Conservation (phyloP, 2,888 invertebrate species). For the Litoditis marina region DNA sequence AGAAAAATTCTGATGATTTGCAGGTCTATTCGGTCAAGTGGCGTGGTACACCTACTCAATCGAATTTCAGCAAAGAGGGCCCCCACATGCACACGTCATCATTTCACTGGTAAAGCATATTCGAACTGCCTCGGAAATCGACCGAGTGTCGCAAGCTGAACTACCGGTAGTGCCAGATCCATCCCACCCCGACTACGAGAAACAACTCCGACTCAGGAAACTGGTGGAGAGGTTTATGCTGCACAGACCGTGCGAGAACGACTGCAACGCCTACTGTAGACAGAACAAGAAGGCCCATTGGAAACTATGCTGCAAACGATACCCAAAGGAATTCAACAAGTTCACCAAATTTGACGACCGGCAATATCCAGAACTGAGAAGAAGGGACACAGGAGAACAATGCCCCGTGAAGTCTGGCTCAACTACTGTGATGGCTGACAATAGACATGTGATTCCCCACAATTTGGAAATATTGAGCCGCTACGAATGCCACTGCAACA, state of each 20-base stretch:
- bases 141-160: slow-evolving; percentile 2
- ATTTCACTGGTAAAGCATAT: slow-evolving; percentile 1
- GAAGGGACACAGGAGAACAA: not conserved
- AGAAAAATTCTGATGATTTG: too few species aligned
- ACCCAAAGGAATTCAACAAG: slow-evolving; percentile 1
- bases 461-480: slow-evolving; percentile 1
- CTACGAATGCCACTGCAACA: slow-evolving; percentile 9
- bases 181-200: not conserved
- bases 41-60: slow-evolving; percentile 10
- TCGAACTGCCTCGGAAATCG: slow-evolving; percentile 6
- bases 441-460: slow-evolving; percentile 10
- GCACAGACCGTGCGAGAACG: slow-evolving; percentile 8
- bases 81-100: slow-evolving; percentile 15
- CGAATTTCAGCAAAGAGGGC: slow-evolving; percentile 20
- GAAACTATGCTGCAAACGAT: slow-evolving; percentile 8
- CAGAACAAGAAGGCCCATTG: slow-evolving; percentile 4
- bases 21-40: slow-evolving; percentile 12
- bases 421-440: not conserved
- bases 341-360: not conserved
- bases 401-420: too few species aligned
- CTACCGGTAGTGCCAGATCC: not conserved
- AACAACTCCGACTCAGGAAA: not conserved
- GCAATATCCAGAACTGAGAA: slow-evolving; percentile 1
- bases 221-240: slow-evolving; percentile 10
- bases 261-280: slow-evolving; percentile 9